Base-by-base conservation (phyloP, 53 echinoderm and acorn worm species). In the Astropecten irregularis region DNA sequence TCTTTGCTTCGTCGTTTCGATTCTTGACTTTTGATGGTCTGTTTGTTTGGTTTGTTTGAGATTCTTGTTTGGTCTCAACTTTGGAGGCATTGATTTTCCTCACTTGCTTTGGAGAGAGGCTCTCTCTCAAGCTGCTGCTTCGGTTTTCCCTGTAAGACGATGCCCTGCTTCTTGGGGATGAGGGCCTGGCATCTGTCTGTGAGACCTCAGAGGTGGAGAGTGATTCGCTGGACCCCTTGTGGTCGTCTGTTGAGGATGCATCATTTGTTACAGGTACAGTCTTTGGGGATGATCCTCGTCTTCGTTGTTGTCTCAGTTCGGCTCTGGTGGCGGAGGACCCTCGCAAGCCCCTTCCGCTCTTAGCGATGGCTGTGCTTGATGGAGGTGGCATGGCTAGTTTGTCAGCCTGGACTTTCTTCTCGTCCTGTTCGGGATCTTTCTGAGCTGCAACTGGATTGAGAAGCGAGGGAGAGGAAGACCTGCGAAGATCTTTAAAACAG, bases 351-450 rank as follows among this genome's bases (percentile, higher is more conserved):
- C 79, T 42, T 46, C 32, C 39, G 19, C 44, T 62, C 79, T 62
- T 79, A 40, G 67, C 60, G 2, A 92, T 62, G 19, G 58, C 38
- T 15, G 89, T 68, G 1, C 89, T 51, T 23, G 65, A 3, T 18
- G 92, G 92, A 27, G 92, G 92, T 29, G 92, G 92, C 92, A 92
- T 92, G 25, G 89, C 83, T 14, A 89, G 55, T 31, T 53, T 83
- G 50, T 92, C 92, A 0, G 73, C 68, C 18, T 35, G 67, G 7
- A 82, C 64, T 36, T 82, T 81, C n/a, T 3, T 27, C 2, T 29
- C 6, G 16, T 39, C 20, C 16, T 19, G 19, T 13, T 60, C 61
- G 56, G 3, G 3, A 30, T 79, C 62, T 31, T 62, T 44, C 47
- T 61, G 79, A 27, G 79, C 46, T 11, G 52, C 46, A 16, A 29